Percentiles rank a stretch among this genome's conserved stretches.
Evolutionary conservation across 64 coral and sea anemone species (phyloP).

Genomic region (Exaiptasia diaphana): DNA sequence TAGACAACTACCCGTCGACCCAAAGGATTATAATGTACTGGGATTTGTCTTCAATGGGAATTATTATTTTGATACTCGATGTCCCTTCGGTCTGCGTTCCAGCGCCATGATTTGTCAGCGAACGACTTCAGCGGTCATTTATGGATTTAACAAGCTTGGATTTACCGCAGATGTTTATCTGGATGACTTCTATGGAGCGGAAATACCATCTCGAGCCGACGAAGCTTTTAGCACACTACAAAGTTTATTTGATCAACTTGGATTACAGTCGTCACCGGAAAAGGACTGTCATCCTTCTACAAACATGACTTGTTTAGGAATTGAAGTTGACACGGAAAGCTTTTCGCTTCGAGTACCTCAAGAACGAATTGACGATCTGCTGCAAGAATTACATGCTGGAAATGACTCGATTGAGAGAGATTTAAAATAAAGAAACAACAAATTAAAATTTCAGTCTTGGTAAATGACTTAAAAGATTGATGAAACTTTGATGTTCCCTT

Average conservation of each 20-base stretch:
- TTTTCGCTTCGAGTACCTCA: not conserved
- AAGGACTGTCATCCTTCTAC: not conserved
- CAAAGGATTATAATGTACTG: slow-evolving; percentile 34
- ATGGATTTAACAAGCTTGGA: not conserved
- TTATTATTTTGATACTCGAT: slow-evolving; percentile 35
- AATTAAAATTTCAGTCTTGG: too few relatives aligned
- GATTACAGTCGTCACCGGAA: slow-evolving; percentile 19
- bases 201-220: not conserved
- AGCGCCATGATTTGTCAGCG: slow-evolving; percentile 17
- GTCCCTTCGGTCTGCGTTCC: not conserved
- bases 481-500: too few relatives aligned
- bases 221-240: not conserved
- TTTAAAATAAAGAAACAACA: too few relatives aligned
- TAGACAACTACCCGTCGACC: slow-evolving; percentile 55
- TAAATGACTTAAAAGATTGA: too few relatives aligned
- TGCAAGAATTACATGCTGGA: not conserved
- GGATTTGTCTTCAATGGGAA: slow-evolving; percentile 29
- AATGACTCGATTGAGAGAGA: too few relatives aligned
- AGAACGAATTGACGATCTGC: not conserved
- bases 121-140: not conserved
- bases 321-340: not conserved
- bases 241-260: slow-evolving; percentile 35
- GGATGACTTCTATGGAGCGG: not conserved
- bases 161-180: slow-evolving; percentile 16
- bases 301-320: not conserved